Evolutionary conservation across 2,113 vertebrate genomes (phyloP).

Genomic region (Vimba vimba): DNA sequence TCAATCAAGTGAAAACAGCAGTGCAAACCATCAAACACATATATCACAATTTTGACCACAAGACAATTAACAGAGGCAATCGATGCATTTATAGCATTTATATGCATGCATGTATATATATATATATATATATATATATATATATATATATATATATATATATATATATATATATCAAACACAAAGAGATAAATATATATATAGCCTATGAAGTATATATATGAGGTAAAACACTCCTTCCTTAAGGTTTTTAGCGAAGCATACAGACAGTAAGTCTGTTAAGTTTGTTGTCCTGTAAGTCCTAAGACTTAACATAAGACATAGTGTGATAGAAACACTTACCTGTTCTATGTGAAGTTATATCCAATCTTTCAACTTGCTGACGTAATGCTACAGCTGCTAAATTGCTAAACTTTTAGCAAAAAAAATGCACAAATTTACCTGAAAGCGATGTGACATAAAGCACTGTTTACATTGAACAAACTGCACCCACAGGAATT

Average conservation of each 20-base stretch:
- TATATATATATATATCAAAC: too few species aligned
- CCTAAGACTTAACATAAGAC: not conserved
- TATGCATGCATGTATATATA: too few species aligned
- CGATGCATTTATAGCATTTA: not conserved
- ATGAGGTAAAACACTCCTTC: not conserved
- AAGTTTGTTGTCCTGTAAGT: not conserved
- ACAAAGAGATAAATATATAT: too few species aligned
- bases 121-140: too few species aligned
- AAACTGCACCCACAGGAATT: not conserved
- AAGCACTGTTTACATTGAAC: not conserved
- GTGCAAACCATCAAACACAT: not conserved
- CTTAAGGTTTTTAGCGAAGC: not conserved
- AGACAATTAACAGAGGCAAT: not conserved
- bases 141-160: too few species aligned
- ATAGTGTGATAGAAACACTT: not conserved
- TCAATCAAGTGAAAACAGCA: not conserved
- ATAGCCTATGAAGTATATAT: too few species aligned
- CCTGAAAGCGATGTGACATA: not conserved
- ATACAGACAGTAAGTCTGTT: not conserved
- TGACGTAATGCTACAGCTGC: not conserved
- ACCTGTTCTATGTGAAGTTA: not conserved
- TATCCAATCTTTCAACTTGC: not conserved
- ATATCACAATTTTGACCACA: not conserved
- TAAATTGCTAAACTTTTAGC: not conserved
- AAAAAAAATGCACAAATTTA: not conserved